Evolutionary conservation across 2,888 invertebrate species (phyloP).

Genomic region (Tiliacea citrago): DNA sequence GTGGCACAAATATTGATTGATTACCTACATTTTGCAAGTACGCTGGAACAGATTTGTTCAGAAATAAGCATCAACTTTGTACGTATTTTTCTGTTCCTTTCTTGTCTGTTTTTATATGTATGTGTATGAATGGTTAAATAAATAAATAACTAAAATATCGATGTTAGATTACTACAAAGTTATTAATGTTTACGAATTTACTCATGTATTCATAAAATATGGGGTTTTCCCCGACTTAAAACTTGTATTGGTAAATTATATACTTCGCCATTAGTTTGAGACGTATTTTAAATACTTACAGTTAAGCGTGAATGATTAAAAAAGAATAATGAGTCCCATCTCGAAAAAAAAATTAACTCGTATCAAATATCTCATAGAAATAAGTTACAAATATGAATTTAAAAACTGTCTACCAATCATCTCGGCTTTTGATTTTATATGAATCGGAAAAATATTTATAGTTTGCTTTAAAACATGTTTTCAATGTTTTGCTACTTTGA

Average conservation of each 20-base stretch:
- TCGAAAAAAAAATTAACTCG: not conserved
- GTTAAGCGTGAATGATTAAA: not conserved
- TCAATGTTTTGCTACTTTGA: not conserved
- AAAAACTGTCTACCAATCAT: not conserved
- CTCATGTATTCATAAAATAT: slow-evolving; percentile 17
- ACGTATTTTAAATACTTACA: not conserved
- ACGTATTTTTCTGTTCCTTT: too few species aligned
- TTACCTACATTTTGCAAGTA: not conserved
- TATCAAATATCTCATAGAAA: slow-evolving; percentile 3
- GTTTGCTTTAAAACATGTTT: slow-evolving; percentile 4
- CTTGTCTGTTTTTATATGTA: too few species aligned
- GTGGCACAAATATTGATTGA: slow-evolving; percentile 15
- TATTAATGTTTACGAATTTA: slow-evolving; percentile 46
- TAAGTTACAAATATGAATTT: slow-evolving; percentile 4
- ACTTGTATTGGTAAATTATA: slow-evolving; percentile 11
- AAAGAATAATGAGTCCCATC: not conserved
- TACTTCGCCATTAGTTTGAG: not conserved
- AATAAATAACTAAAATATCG: not conserved
- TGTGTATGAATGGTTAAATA: too few species aligned
- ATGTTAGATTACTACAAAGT: slow-evolving; percentile 14
- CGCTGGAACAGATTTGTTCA: too few species aligned
- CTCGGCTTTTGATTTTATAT: not conserved
- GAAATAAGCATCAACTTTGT: too few species aligned
- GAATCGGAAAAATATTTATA: not conserved
- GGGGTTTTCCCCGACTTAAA: slow-evolving; percentile 25